Base-by-base conservation (phyloP, 1,140 invertebrate species). In the Trypoxylus dichotomus region DNA sequence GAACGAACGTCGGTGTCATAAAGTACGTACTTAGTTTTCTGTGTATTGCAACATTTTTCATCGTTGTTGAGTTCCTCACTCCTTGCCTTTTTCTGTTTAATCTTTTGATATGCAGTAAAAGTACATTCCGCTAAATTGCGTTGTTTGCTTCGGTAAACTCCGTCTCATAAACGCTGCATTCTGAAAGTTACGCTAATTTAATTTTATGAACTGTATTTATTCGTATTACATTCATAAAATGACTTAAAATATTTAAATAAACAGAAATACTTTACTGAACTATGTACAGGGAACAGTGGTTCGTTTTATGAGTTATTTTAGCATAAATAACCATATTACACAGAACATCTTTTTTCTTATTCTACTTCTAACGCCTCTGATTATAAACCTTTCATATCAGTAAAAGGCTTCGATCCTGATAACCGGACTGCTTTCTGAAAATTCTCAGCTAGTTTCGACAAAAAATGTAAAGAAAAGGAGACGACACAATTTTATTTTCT, bases 31-130 rank as follows among this genome's bases (percentile, higher is more conserved):
- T 47, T 47, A 47, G 43, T 54, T 54, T 54, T 5, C 47, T n/a
- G 47, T 54, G 47, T 54, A 54, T 54, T 54, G 47, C 47, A 54
- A 54, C 47, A 54, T 54, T 54, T 54, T 54, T 54, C 47, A 54
- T 54, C 47, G 47, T 54, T n/a, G 47, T 54, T 54, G 47, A 54
- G 47, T 54, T 54, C 47, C 47, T 54, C 13, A 54, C 47, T 54
- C 19, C 47, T 32, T 5, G 47, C 47, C 19, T 47, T 54, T 19
- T 54, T 54, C 47, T 54, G 47, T n/a, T 19, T 54, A 54, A 54
- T 54, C 3, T 54, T 54, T 54, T 54, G 47, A 54, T 54, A 54
- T n/a, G 19, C 19, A 47, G 43, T n/a, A 54, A 54, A 54, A 19
- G 6, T 54, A 54, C 47, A 54, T 54, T 15, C 19, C 5, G 47